These are phyloP conservation scores for Cephus cinctus DNA, from an alignment of 1,140 invertebrate species.

Conservation along the genomic window DNA sequence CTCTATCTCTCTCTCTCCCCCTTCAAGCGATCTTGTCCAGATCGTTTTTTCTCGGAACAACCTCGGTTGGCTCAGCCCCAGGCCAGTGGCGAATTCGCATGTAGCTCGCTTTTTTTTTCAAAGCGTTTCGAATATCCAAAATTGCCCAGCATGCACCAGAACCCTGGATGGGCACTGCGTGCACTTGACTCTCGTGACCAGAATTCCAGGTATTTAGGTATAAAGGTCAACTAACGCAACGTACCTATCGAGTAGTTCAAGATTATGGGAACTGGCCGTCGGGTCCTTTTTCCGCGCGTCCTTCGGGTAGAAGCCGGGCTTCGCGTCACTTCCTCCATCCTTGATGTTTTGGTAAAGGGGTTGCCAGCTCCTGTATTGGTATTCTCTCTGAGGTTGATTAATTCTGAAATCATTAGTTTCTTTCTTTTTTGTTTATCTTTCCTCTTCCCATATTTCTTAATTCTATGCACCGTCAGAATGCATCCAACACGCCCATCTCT, in stretches of 20 bases:
- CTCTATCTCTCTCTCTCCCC: too few species aligned
- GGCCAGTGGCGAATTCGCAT: not conserved
- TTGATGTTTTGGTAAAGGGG: slow-evolving; percentile 9
- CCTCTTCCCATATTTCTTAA: not conserved
- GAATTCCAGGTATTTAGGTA: not conserved
- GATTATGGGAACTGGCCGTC: slow-evolving; percentile 13
- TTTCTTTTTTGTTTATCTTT: not conserved
- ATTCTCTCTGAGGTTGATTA: not conserved
- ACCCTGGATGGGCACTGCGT: too few species aligned
- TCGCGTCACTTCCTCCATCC: slow-evolving; percentile 5
- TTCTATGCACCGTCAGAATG: slow-evolving; percentile 4
- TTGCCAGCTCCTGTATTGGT: slow-evolving; percentile 1
- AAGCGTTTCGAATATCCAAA: not conserved
- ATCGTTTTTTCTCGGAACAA: too few species aligned
- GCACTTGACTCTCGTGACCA: not conserved
- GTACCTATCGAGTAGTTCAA: slow-evolving; percentile 16
- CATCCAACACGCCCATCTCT: not conserved
- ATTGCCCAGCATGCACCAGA: too few species aligned
- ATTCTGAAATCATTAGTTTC: not conserved
- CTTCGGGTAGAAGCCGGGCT: slow-evolving; percentile 16
- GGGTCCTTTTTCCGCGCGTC: slow-evolving; percentile 13
- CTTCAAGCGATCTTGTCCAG: too few species aligned
- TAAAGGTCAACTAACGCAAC: not conserved
- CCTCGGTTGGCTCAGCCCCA: not conserved
- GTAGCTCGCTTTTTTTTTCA: not conserved